Percentiles rank a stretch among this genome's conserved stretches.
Conservation (phyloP, 1,140 invertebrate genomes). For the Penaeus chinensis region DNA sequence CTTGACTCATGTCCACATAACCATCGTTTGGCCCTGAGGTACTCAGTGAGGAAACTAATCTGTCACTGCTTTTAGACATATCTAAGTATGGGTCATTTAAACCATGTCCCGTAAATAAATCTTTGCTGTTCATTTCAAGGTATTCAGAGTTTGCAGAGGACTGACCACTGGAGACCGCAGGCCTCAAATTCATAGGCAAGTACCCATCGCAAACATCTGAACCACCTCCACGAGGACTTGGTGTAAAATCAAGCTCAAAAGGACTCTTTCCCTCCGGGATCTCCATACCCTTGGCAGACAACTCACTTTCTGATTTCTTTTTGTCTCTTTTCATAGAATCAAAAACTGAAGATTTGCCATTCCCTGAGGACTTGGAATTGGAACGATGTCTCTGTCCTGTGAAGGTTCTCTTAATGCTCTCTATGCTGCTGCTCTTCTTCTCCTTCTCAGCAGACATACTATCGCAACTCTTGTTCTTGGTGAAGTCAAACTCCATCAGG, state of each 20-base stretch:
- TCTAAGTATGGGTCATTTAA: slow-evolving; percentile 42
- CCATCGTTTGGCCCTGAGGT: slow-evolving; percentile 47
- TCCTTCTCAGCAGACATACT: slow-evolving; percentile 60
- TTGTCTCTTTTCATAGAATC: slow-evolving; percentile 59
- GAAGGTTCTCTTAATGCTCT: slow-evolving; percentile 58
- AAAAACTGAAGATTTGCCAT: slow-evolving; percentile 49
- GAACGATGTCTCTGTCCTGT: slow-evolving; percentile 59
- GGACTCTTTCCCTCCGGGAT: slow-evolving; percentile 37
- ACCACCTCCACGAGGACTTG: slow-evolving; percentile 55
- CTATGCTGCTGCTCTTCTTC: slow-evolving; percentile 62
- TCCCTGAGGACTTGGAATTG: slow-evolving; percentile 60
- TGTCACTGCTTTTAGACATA: slow-evolving; percentile 38
- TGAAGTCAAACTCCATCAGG: slow-evolving; percentile 63
- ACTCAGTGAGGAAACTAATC: slow-evolving; percentile 29
- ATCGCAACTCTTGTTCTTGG: slow-evolving; percentile 63
- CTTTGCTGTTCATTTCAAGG: slow-evolving; percentile 51
- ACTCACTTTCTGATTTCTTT: slow-evolving; percentile 62
- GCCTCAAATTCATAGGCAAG: slow-evolving; percentile 61
- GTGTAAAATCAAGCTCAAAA: slow-evolving; percentile 58
- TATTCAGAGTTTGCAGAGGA: slow-evolving; percentile 53
- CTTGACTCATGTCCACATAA: slow-evolving; percentile 63
- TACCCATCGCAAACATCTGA: slow-evolving; percentile 53
- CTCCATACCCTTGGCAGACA: slow-evolving; percentile 54
- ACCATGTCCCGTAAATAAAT: slow-evolving; percentile 36
- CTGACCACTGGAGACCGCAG: slow-evolving; percentile 47